Base-by-base conservation (phyloP, 2,797 vertebrate species). In the Siniperca undulata region DNA sequence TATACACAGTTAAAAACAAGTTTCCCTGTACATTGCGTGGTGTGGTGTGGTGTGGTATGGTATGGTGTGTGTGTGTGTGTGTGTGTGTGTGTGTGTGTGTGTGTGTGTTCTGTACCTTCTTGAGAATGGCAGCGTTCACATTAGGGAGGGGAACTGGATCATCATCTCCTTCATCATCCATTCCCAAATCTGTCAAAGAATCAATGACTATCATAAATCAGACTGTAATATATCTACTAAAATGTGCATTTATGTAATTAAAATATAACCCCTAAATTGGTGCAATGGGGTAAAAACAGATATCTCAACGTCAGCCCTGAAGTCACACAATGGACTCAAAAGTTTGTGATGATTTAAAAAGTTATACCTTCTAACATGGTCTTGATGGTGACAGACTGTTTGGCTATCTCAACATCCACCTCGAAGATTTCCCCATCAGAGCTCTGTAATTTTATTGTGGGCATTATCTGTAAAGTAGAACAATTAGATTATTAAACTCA, bases 341-440 rank as follows among this genome's bases (percentile, higher is more conserved):
- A 12, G 22, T 59, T n/a, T 55, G 36, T 2, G 1, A 19, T 1
- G 44, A 44, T 46, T 53, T 91, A 3, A 50, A 34, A 16, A 42
- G 38, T 20, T 14, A 0, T 88, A 99, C 98, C 99, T 97, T 99
- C 99, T 86, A 99, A 95, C 99, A 99, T 99, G 17, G 99, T 99
- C 93, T 99, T 99, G 87, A 99, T 99, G 80, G 99, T 99, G 69
- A 99, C 99, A 52, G 99, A 99, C 83, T 99, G 99, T 77, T 99
- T 99, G 19, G 98, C 99, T 88, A 99, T 99, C 95, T 99, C 99
- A 65, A 99, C 99, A 80, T 99, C 98, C 81, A 99, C 99, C 94
- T 99, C 99, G 67, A 99, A 99, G 93, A 99, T 98, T 86, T 99
- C 99, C 85, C 98, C 99, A 96, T 99, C 99, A 20, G 99, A 99